Conservation (phyloP, 1,140 invertebrate genomes). For the Ectropis grisescens region DNA sequence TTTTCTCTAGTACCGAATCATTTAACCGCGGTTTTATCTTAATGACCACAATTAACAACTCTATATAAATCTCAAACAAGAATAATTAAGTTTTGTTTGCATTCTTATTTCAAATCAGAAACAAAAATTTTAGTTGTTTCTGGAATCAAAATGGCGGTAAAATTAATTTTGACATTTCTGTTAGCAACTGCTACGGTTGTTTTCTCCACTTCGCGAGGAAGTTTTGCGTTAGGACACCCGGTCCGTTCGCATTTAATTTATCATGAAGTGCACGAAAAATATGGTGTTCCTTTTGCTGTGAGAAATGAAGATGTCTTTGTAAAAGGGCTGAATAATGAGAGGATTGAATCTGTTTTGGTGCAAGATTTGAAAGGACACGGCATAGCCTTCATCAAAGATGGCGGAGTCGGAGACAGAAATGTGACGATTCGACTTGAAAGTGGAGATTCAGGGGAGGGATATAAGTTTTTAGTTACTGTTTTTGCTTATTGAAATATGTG, state of each 20-base stretch:
- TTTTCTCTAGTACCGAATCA: too few species aligned
- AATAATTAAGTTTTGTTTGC: constrained; percentile 1
- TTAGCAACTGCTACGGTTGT: background rate
- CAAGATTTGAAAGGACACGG: constrained; percentile 16
- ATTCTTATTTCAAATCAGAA: constrained; percentile 14
- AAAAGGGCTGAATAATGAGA: constrained; percentile 2
- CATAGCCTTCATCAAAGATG: constrained; percentile 14
- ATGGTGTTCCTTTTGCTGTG: constrained; percentile 6
- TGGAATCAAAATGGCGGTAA: background rate
- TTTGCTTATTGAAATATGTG: constrained; percentile 14
- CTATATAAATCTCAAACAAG: constrained; percentile 6
- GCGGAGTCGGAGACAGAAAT: constrained; percentile 32
- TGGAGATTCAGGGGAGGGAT: constrained; percentile 25
- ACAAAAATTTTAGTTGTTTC: too few species aligned
- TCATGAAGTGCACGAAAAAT: constrained; percentile 10
- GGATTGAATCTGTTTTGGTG: constrained; percentile 8
- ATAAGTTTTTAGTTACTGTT: constrained; percentile 43
- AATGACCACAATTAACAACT: constrained; percentile 3
- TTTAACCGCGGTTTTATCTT: background rate
- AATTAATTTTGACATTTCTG: background rate
- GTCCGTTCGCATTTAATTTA: constrained; percentile 6
- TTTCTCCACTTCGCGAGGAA: constrained; percentile 4
- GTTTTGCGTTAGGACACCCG: constrained; percentile 3
- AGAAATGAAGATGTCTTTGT: constrained; percentile 10
- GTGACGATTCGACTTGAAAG: constrained; percentile 39